Conservation (phyloP, 2,113 vertebrate species). For the Pangasianodon hypophthalmus region DNA sequence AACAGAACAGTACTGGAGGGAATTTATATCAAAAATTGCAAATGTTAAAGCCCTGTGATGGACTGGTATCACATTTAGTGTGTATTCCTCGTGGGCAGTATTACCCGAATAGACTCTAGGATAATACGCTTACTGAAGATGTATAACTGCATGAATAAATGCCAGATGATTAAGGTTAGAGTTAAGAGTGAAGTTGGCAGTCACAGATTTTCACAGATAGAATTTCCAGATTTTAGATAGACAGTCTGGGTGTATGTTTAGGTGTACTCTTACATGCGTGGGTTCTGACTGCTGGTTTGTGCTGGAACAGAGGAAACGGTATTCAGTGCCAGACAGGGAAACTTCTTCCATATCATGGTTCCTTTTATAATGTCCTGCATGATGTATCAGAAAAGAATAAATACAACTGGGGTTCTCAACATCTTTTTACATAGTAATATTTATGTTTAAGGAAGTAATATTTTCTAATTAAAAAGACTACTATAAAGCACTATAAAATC, state of each 20-base stretch:
- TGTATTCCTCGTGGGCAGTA: neutral
- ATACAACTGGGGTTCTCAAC: neutral
- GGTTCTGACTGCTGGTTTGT: constrained; percentile 41
- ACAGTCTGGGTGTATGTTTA: neutral
- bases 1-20: neutral
- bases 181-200: neutral
- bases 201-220: neutral
- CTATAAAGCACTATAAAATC: neutral
- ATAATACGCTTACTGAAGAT: neutral
- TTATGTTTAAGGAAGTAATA: neutral
- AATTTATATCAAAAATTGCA: neutral
- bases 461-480: neutral
- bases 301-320: constrained; percentile 59
- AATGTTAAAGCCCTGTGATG: neutral
- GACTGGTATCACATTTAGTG: neutral
- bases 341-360: constrained; percentile 82
- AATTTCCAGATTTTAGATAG: neutral
- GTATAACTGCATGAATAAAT: neutral
- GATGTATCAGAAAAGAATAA: neutral
- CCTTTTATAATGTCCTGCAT: constrained; percentile 80
- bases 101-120: neutral
- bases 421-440: neutral
- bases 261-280: constrained; percentile 72
- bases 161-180: neutral
- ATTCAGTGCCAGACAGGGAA: constrained; percentile 66